phyloP scores from a whole-genome alignment of 2,888 invertebrate genomes.

The Temnothorax rugatulus region DNA sequence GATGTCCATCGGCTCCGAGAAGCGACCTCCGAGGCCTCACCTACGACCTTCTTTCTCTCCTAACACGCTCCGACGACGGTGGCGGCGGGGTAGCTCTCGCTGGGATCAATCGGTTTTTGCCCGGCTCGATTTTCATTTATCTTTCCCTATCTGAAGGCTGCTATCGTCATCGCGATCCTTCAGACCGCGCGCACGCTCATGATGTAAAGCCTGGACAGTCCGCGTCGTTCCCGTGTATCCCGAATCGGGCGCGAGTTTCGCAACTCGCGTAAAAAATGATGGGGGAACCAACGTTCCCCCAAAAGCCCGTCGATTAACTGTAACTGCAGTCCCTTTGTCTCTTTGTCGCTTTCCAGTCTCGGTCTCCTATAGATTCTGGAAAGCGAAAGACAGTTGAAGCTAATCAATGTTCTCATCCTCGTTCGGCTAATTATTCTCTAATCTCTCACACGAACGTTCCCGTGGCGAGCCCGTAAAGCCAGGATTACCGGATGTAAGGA shows the following conservation, averaged over 20 bases:
- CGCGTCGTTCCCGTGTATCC: conserved; percentile 9
- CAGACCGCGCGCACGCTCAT: conserved; percentile 13
- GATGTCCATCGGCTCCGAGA: conserved; percentile 79
- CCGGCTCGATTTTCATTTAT: conserved; percentile 75
- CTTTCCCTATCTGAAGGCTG: conserved; percentile 69
- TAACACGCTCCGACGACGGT: conserved; percentile 46
- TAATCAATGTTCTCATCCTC: conserved; percentile 44
- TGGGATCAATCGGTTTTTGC: conserved; percentile 76
- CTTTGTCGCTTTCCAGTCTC: neutral
- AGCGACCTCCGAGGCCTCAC: conserved; percentile 70
- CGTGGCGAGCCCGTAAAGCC: conserved; percentile 58
- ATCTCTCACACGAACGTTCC: conserved; percentile 59
- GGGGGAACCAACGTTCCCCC: neutral
- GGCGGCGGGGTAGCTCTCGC: conserved; percentile 53
- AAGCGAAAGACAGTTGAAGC: conserved; percentile 29
- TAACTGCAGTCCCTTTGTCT: neutral
- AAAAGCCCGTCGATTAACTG: neutral
- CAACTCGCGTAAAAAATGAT: conserved; percentile 37
- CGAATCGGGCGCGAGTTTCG: conserved; percentile 17
- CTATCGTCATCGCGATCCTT: conserved; percentile 65
- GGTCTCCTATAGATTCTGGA: neutral
- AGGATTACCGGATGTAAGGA: conserved; percentile 59
- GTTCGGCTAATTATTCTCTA: conserved; percentile 70
- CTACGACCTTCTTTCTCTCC: conserved; percentile 62
- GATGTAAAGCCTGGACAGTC: conserved; percentile 25